These are phyloP conservation scores for Gambusia holbrooki DNA, from an alignment of 2,113 vertebrate genomes.

Conservation along the genomic window DNA sequence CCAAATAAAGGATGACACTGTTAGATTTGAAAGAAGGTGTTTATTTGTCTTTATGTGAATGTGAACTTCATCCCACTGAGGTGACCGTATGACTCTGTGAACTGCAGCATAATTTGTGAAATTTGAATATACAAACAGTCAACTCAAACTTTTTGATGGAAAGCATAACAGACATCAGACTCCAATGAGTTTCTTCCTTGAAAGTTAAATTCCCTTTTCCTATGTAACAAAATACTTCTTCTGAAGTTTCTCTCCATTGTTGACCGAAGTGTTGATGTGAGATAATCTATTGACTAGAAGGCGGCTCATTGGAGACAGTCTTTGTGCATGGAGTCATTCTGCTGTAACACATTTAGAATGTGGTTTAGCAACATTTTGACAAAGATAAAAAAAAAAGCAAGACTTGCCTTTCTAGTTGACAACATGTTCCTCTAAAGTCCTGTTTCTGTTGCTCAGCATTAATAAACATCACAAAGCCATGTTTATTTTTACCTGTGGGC, in stretches of 20 bases:
- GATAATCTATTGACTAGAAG: too few relatives aligned
- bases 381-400: background rate
- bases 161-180: background rate
- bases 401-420: background rate
- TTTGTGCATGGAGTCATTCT: background rate
- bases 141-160: background rate
- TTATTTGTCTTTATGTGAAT: background rate
- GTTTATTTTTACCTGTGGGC: too few relatives aligned
- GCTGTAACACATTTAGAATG: background rate
- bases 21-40: slow-evolving; percentile 5
- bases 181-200: background rate
- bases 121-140: background rate
- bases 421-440: background rate
- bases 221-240: background rate
- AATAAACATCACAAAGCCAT: background rate
- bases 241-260: background rate
- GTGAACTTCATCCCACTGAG: background rate
- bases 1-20: slow-evolving; percentile 1
- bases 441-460: background rate
- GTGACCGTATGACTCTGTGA: background rate
- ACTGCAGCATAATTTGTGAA: background rate
- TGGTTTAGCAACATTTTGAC: background rate
- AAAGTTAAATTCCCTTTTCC: background rate
- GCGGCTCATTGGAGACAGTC: background rate
- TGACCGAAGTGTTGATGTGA: background rate